Evolutionary conservation across 2,888 invertebrate genomes (phyloP).

Genomic region (Cinara cedri): DNA sequence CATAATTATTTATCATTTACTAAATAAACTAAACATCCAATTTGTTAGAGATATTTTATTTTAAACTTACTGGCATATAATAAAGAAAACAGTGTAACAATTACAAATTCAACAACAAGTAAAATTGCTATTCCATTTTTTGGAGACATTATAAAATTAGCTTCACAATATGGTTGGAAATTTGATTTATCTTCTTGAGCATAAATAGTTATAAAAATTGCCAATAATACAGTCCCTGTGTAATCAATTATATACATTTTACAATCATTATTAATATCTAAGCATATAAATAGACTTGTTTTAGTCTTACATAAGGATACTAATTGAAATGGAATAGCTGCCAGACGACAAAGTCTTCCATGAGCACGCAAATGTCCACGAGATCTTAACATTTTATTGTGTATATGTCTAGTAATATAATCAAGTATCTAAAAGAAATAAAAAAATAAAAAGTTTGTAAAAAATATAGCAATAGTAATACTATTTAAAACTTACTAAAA

Average conservation of each 20-base stretch:
- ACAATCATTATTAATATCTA: background rate
- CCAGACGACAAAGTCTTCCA: constrained; percentile 29
- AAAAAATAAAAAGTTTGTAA: background rate
- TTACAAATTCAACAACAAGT: constrained; percentile 40
- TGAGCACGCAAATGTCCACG: constrained; percentile 45
- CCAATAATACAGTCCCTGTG: constrained; percentile 49
- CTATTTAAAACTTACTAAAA: constrained; percentile 29
- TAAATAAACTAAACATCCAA: background rate
- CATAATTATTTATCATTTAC: background rate
- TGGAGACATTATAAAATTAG: constrained; percentile 45
- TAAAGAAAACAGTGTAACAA: constrained; percentile 34
- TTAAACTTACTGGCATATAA: constrained; percentile 40
- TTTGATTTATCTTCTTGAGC: constrained; percentile 45
- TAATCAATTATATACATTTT: background rate
- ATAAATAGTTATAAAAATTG: constrained; percentile 45
- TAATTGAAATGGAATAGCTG: constrained; percentile 44
- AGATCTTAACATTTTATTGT: constrained; percentile 39
- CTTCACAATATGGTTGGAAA: constrained; percentile 48
- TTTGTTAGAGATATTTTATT: background rate
- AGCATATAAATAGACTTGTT: background rate
- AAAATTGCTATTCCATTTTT: constrained; percentile 49
- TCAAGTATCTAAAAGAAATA: constrained; percentile 27
- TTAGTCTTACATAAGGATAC: constrained; percentile 42
- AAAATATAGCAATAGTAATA: background rate
- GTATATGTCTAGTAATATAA: constrained; percentile 31